Conservation (phyloP, 2,113 vertebrate species). For the Sylvietta virens region DNA sequence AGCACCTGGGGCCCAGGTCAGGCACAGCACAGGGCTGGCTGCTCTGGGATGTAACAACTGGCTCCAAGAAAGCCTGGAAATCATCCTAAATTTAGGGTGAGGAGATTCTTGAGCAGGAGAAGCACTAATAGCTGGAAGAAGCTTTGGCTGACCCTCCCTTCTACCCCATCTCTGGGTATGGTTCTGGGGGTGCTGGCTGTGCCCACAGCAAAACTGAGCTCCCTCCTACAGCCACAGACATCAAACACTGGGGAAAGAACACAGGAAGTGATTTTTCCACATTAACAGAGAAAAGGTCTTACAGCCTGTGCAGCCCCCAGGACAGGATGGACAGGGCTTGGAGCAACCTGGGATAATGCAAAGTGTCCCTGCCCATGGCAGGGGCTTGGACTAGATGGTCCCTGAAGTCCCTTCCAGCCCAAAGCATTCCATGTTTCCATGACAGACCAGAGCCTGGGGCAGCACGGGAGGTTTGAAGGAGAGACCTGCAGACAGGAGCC, state of each 20-base stretch:
- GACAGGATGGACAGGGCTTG: not conserved
- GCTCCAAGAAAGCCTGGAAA: not conserved
- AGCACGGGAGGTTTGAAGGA: not conserved
- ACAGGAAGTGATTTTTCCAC: not conserved
- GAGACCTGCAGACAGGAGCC: not conserved
- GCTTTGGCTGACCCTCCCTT: not conserved
- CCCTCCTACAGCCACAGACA: not conserved
- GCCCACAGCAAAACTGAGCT: not conserved
- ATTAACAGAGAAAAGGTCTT: not conserved
- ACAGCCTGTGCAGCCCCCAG: not conserved
- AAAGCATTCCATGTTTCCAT: not conserved
- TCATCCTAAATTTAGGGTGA: not conserved
- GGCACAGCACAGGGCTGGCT: not conserved
- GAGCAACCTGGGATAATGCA: not conserved
- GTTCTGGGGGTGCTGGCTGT: not conserved
- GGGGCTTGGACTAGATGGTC: too few relatives aligned
- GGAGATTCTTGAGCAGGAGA: not conserved
- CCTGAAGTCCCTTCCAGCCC: not conserved
- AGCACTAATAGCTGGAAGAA: too few relatives aligned
- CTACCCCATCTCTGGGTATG: accelerated
- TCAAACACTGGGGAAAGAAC: not conserved
- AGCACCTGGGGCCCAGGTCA: accelerated
- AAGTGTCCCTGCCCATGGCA: not conserved
- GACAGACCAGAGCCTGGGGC: not conserved
- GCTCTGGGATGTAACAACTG: not conserved